These are phyloP conservation scores for Sycobia sp. DNA, from an alignment of 1,140 invertebrate genomes.

Conservation along the genomic window DNA sequence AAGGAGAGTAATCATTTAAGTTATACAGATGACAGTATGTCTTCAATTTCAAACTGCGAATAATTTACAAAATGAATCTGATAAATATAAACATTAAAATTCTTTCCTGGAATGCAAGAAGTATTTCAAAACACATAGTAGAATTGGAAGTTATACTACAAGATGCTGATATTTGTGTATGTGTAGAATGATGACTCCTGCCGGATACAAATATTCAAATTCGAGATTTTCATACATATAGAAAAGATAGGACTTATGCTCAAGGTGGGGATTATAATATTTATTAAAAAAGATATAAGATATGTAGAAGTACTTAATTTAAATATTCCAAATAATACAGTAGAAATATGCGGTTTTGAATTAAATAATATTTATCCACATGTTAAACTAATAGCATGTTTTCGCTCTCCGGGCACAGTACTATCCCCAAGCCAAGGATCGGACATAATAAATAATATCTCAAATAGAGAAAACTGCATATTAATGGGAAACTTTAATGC, in stretches of 20 bases:
- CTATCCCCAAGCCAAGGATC: neutral
- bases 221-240: conserved; percentile 3
- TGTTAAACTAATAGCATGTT: neutral
- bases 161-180: conserved; percentile 12
- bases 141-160: neutral
- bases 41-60: neutral
- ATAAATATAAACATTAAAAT: neutral
- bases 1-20: too few species aligned
- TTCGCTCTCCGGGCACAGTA: neutral
- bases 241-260: conserved; percentile 15
- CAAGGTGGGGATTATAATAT: conserved; percentile 21
- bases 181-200: conserved; percentile 12
- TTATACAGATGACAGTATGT: too few species aligned
- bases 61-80: neutral
- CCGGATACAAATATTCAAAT: neutral
- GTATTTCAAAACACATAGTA: neutral
- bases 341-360: conserved; percentile 16
- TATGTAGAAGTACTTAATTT: conserved; percentile 12
- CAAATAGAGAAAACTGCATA: neutral
- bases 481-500: neutral
- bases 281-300: conserved; percentile 3
- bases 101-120: conserved; percentile 6
- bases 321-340: neutral
- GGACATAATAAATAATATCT: neutral
- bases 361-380: neutral